A percentile compares a stretch with the other conserved stretches of the same genome.
These are phyloP conservation scores for Falco biarmicus DNA, from an alignment of 2,797 vertebrate genomes.

Conservation along the genomic window DNA sequence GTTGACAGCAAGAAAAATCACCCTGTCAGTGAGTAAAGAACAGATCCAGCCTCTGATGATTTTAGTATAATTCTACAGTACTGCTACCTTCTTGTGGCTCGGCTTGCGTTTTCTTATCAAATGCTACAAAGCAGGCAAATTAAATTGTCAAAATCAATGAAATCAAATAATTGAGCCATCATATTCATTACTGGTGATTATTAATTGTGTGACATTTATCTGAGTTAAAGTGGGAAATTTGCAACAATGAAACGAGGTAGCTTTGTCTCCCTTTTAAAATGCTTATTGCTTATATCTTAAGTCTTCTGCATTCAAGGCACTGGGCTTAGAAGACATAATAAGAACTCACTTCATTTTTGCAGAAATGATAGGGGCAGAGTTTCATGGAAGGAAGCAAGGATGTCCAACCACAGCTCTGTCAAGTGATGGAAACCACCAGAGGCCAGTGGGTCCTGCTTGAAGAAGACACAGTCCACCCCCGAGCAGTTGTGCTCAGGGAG, in stretches of 20 bases:
- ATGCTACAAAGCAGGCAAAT: neutral
- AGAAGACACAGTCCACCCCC: neutral
- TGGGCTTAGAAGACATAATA: neutral
- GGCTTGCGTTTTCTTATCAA: neutral
- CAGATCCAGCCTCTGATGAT: neutral
- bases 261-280: neutral
- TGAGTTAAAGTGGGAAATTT: neutral
- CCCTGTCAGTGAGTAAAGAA: neutral
- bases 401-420: neutral
- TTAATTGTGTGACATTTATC: neutral
- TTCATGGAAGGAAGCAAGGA: neutral
- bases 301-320: neutral
- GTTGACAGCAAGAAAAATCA: conserved; percentile 35
- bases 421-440: neutral
- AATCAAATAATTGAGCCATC: neutral
- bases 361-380: neutral
- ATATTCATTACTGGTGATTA: neutral
- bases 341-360: neutral
- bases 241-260: neutral
- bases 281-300: neutral
- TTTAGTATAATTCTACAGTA: neutral
- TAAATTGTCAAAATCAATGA: neutral
- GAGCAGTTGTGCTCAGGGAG: neutral
- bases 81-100: neutral
- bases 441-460: neutral